phyloP scores from a whole-genome alignment of 2,113 vertebrate genomes.

The Saccopteryx bilineata region DNA sequence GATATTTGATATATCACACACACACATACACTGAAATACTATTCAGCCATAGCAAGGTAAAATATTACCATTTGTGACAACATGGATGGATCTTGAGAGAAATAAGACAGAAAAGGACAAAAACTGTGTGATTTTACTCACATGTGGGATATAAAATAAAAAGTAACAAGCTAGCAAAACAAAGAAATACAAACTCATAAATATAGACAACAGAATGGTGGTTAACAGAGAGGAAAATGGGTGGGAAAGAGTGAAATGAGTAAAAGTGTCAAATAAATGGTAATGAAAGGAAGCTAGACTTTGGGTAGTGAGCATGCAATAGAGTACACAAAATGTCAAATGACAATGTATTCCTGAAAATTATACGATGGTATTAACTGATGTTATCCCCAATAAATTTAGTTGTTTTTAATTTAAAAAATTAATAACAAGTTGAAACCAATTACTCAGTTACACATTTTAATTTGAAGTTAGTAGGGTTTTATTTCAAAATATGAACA shows the following conservation, averaged over 20 bases:
- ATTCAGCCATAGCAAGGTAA: background rate
- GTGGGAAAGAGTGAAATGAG: background rate
- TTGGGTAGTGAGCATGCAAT: background rate
- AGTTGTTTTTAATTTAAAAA: background rate
- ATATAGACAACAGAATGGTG: background rate
- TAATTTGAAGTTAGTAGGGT: background rate
- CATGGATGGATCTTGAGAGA: background rate
- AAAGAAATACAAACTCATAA: background rate
- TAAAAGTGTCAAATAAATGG: background rate
- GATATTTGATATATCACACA: background rate
- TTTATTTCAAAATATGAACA: slow-evolving; percentile 19
- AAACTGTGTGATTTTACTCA: background rate
- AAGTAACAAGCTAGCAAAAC: background rate
- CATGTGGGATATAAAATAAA: background rate
- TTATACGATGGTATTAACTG: background rate
- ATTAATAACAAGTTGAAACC: background rate
- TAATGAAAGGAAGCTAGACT: background rate
- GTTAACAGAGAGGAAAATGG: background rate
- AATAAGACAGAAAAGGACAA: background rate
- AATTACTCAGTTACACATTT: background rate
- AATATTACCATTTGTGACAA: background rate
- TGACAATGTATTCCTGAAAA: background rate
- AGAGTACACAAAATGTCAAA: background rate
- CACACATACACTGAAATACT: background rate
- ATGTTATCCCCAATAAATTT: background rate